Evolutionary conservation across 1,140 invertebrate species (phyloP).

Genomic region (Drosophila azteca): DNA sequence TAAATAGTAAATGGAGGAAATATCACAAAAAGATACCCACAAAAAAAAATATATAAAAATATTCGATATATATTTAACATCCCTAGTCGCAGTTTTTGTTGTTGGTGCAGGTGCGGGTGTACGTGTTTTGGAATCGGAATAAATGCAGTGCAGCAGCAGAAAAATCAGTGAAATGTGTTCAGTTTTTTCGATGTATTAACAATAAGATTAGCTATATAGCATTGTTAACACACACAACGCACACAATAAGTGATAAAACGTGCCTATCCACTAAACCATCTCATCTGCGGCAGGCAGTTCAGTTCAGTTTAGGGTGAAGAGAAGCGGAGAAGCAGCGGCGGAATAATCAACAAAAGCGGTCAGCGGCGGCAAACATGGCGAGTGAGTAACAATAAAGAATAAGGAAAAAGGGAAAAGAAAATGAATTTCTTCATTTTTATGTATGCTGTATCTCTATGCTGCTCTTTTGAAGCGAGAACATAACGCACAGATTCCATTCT

Average conservation of each 20-base stretch:
- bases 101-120: conserved; percentile 14
- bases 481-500: conserved; percentile 19
- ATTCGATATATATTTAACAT: too few species aligned
- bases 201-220: conserved; percentile 24
- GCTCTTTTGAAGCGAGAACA: conserved; percentile 15
- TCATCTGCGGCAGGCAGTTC: conserved; percentile 20
- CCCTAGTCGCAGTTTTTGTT: neutral
- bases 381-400: conserved; percentile 64
- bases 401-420: conserved; percentile 18
- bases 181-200: conserved; percentile 41
- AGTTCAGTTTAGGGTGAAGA: neutral
- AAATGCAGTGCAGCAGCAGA: conserved; percentile 6
- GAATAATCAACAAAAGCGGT: conserved; percentile 44
- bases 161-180: conserved; percentile 71
- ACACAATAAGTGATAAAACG: conserved; percentile 59
- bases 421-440: conserved; percentile 21
- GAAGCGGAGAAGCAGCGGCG: conserved; percentile 18
- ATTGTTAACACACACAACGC: conserved; percentile 26
- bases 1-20: conserved; percentile 31
- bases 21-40: too few species aligned
- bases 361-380: conserved; percentile 67
- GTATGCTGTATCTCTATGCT: neutral
- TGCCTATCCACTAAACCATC: conserved; percentile 36
- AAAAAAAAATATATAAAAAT: neutral
- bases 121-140: conserved; percentile 6